Evolutionary conservation across 1,140 invertebrate species (phyloP).

Genomic region (Zaprionus gabonicus): DNA sequence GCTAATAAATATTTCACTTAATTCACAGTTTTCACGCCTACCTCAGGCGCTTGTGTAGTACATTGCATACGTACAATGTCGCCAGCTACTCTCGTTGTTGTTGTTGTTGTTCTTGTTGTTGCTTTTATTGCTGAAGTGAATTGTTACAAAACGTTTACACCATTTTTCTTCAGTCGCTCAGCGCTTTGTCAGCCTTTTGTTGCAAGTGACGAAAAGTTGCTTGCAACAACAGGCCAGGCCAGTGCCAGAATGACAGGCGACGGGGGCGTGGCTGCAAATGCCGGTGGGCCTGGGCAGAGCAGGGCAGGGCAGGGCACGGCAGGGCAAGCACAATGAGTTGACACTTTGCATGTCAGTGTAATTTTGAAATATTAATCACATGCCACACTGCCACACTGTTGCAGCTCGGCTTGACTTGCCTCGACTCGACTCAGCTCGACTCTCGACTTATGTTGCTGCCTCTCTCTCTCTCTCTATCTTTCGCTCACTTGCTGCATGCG

Average conservation of each 20-base stretch:
- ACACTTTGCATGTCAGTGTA: conserved; percentile 82
- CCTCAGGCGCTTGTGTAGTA: conserved; percentile 19
- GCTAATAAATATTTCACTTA: conserved; percentile 83
- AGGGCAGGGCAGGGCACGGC: conserved; percentile 5
- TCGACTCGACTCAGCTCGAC: conserved; percentile 36
- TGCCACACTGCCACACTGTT: conserved; percentile 42
- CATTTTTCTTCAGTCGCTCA: conserved; percentile 64
- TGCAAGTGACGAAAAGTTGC: conserved; percentile 62
- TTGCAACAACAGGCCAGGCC: not conserved
- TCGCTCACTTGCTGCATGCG: conserved; percentile 4
- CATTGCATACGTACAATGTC: conserved; percentile 5
- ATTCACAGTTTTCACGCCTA: conserved; percentile 78
- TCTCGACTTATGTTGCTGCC: not conserved
- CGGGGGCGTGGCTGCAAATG: conserved; percentile 43
- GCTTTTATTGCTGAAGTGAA: conserved; percentile 51
- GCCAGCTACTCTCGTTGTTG: not conserved
- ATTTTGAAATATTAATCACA: conserved; percentile 83
- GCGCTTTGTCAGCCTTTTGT: conserved; percentile 69
- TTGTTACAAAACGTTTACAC: conserved; percentile 77
- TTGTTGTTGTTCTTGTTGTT: conserved; percentile 16
- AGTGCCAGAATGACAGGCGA: not conserved
- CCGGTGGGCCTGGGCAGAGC: conserved; percentile 41
- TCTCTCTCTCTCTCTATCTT: not conserved
- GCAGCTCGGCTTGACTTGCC: conserved; percentile 41
- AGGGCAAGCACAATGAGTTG: conserved; percentile 62